Percentiles rank a stretch among this genome's conserved stretches.
phyloP scores from a whole-genome alignment of 2,113 vertebrate genomes.

The Mustela lutreola region DNA sequence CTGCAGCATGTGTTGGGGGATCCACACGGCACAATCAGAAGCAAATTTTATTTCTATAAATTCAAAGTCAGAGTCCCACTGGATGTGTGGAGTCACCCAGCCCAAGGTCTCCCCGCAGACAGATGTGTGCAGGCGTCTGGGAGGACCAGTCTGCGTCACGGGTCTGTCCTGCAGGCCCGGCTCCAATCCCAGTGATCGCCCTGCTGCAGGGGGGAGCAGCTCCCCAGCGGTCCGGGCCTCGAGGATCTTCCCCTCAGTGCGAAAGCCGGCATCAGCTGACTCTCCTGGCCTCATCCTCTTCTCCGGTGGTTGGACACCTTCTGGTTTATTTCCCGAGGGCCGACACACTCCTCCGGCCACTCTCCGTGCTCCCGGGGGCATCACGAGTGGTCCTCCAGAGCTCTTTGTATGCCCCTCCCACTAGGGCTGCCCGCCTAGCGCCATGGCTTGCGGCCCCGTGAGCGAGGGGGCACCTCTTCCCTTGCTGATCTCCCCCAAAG shows the following conservation, averaged over 20 bases:
- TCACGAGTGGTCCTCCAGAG: neutral
- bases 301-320: neutral
- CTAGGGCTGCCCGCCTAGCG: neutral
- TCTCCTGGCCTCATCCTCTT: neutral
- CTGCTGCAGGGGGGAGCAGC: neutral
- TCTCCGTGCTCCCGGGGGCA: neutral
- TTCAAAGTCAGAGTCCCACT: neutral
- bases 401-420: neutral
- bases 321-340: neutral
- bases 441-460: neutral
- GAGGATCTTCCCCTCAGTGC: neutral
- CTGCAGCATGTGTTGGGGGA: neutral
- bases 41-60: slow-evolving; percentile 10
- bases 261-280: neutral
- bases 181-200: neutral
- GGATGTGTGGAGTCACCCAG: neutral
- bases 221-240: neutral
- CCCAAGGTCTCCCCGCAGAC: neutral
- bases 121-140: neutral
- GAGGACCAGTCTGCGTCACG: neutral
- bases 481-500: neutral
- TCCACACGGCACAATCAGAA: neutral
- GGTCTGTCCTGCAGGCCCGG: neutral
- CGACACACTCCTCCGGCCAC: neutral
- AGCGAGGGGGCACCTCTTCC: neutral